A percentile compares a stretch with the other conserved stretches of the same genome.
phyloP scores from a whole-genome alignment of 2,888 invertebrate genomes.

The Agrilus mali region DNA sequence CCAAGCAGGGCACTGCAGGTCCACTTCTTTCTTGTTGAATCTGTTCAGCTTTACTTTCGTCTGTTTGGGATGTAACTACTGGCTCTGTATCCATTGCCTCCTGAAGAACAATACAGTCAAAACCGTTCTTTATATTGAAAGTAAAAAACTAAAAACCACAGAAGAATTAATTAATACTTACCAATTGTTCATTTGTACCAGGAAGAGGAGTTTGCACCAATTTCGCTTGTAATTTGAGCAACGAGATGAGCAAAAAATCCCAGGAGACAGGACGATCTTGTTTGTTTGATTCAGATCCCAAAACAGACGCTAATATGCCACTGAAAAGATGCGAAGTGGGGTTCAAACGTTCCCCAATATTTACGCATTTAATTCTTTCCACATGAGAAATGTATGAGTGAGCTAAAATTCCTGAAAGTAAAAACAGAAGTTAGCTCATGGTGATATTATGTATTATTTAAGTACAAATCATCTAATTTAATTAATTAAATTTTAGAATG shows the following conservation, averaged over 20 bases:
- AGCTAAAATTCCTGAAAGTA: constrained; percentile 35
- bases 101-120: constrained; percentile 12
- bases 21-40: constrained; percentile 29
- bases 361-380: constrained; percentile 42
- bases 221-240: constrained; percentile 50
- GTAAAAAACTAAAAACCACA: constrained; percentile 3
- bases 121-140: not conserved
- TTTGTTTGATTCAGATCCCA: constrained; percentile 48
- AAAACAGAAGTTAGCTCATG: no score
- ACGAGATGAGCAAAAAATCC: constrained; percentile 56
- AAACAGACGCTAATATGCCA: constrained; percentile 62
- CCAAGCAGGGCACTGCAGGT: constrained; percentile 49
- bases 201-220: constrained; percentile 50
- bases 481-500: no score
- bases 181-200: constrained; percentile 32
- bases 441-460: no score
- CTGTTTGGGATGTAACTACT: constrained; percentile 52
- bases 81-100: constrained; percentile 34
- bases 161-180: constrained; percentile 10
- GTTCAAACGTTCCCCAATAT: constrained; percentile 37
- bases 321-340: constrained; percentile 47
- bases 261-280: constrained; percentile 56
- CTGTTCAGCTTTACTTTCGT: constrained; percentile 71
- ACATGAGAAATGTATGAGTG: constrained; percentile 41
- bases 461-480: no score